Evolutionary conservation across 2,888 invertebrate species (phyloP).

Genomic region (Epistrophe eligans): DNA sequence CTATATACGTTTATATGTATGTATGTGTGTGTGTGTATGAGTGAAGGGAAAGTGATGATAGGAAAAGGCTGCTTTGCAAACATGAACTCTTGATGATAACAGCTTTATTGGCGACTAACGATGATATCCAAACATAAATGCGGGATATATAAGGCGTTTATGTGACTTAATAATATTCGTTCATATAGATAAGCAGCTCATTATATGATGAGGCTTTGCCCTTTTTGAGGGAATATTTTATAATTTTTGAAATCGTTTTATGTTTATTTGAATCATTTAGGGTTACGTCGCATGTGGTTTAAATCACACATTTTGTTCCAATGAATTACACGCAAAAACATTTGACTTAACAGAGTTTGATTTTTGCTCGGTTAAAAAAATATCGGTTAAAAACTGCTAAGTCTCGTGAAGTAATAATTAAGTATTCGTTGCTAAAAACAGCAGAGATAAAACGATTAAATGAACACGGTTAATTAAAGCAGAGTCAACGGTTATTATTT

Average conservation of each 20-base stretch:
- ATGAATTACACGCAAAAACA: no score
- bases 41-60: neutral
- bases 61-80: neutral
- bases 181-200: slow-evolving; percentile 4
- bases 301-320: no score
- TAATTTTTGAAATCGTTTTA: neutral
- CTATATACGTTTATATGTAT: no score
- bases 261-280: neutral
- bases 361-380: no score
- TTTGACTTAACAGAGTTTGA: no score
- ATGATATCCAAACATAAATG: neutral
- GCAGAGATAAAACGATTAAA: no score
- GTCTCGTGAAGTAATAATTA: no score
- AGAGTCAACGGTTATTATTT: no score
- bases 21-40: neutral
- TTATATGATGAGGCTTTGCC: neutral
- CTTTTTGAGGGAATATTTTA: neutral
- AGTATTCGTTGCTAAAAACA: no score
- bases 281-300: no score
- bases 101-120: slow-evolving; percentile 5
- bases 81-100: slow-evolving; percentile 16
- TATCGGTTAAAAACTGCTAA: no score
- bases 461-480: no score
- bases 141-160: neutral
- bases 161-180: neutral